Conservation (phyloP, 2,797 vertebrate species). For the Fratercula arctica region DNA sequence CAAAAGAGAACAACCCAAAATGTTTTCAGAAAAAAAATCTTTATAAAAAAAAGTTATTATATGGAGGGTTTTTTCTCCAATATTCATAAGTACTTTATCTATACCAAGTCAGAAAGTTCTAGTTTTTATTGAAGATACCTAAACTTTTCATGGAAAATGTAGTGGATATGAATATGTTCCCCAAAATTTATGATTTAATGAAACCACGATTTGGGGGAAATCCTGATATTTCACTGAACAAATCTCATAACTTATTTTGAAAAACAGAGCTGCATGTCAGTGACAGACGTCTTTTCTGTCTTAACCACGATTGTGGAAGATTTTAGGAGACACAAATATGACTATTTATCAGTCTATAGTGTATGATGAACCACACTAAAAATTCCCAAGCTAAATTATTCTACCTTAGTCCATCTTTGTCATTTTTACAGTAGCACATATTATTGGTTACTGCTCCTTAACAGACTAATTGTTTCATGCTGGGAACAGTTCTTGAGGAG, state of each 20-base stretch:
- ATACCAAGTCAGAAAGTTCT: not conserved
- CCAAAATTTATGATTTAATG: not conserved
- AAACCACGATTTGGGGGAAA: not conserved
- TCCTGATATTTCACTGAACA: not conserved
- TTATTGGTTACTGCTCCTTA: not conserved
- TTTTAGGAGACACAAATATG: not conserved
- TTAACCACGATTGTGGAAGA: not conserved
- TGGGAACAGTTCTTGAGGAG: not conserved
- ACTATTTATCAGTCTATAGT: not conserved
- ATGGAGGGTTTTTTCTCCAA: not conserved
- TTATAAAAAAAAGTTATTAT: not conserved
- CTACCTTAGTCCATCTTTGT: not conserved
- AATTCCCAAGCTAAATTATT: not conserved
- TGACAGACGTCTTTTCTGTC: not conserved
- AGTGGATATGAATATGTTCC: not conserved
- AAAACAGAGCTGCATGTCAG: not conserved
- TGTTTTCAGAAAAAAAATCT: not conserved
- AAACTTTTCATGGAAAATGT: not conserved
- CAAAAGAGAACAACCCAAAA: not conserved
- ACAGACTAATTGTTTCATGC: not conserved
- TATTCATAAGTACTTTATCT: not conserved
- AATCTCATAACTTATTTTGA: not conserved
- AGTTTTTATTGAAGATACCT: not conserved
- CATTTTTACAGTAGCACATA: not conserved
- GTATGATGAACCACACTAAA: not conserved